Evolutionary conservation across 2,797 vertebrate species (phyloP).

Genomic region (Heteromormyrus szaboi): DNA sequence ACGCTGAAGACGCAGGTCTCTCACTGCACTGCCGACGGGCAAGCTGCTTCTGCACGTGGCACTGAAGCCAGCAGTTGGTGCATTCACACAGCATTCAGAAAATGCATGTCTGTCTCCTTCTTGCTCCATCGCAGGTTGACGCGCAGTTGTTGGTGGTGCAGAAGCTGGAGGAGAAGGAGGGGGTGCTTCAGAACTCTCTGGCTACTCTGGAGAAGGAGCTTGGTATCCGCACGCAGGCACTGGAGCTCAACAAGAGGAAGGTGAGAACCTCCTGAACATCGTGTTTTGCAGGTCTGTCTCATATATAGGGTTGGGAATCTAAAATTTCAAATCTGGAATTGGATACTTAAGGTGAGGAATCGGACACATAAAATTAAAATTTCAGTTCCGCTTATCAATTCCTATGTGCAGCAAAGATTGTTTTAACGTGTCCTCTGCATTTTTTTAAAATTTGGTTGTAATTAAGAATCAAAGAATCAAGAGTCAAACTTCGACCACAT

Average conservation of each 20-base stretch:
- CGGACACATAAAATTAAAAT: not conserved
- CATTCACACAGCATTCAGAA: not conserved
- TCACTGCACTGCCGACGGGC: not conserved
- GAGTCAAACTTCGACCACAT: too few species aligned
- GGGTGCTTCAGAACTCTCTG: constrained; percentile 76
- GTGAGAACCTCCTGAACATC: constrained; percentile 44
- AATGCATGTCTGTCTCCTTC: not conserved
- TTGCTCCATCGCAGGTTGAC: constrained; percentile 67
- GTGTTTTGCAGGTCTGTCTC: not conserved
- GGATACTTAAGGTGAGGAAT: not conserved
- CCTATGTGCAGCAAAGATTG: not conserved
- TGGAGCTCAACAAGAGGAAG: constrained; percentile 90
- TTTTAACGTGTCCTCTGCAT: too few species aligned
- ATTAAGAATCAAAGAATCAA: too few species aligned
- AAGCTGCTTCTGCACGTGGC: not conserved
- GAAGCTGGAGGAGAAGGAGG: constrained; percentile 86
- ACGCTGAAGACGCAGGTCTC: constrained; percentile 84
- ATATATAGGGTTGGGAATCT: not conserved
- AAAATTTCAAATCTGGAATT: not conserved
- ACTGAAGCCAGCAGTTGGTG: not conserved
- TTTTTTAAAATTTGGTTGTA: too few species aligned
- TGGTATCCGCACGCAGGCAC: constrained; percentile 71
- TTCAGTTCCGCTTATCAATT: not conserved
- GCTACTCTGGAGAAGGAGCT: constrained; percentile 81
- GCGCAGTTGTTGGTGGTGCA: constrained; percentile 85